Evolutionary conservation across 2,888 invertebrate genomes (phyloP).

Genomic region (Teinopalpus imperialis): DNA sequence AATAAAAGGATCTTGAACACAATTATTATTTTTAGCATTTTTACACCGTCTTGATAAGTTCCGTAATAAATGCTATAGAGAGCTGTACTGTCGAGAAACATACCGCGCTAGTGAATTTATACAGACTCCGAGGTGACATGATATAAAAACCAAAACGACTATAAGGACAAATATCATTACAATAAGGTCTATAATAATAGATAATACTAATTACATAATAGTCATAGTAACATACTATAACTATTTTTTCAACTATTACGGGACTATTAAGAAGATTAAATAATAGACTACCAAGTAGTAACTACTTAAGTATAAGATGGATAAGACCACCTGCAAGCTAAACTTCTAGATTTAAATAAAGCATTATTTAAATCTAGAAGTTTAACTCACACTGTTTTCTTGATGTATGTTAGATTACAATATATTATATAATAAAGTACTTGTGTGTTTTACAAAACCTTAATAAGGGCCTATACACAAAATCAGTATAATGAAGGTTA

Average conservation of each 20-base stretch:
- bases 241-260: constrained; percentile 2
- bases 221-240: no score
- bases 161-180: neutral
- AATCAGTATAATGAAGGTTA: no score
- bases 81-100: constrained; percentile 6
- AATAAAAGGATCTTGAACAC: constrained; percentile 2
- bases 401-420: no score
- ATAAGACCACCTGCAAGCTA: neutral
- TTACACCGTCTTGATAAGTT: neutral
- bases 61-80: constrained; percentile 3
- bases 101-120: constrained; percentile 7
- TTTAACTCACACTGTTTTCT: no score
- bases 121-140: neutral
- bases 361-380: no score
- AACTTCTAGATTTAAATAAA: no score
- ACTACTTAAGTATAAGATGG: neutral
- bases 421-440: no score
- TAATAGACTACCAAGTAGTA: neutral
- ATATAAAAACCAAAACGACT: neutral
- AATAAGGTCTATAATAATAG: neutral
- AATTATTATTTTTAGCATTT: constrained; percentile 9
- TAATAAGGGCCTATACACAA: no score
- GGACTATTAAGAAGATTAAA: neutral
- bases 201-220: no score
- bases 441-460: no score